Evolutionary conservation across 1,140 invertebrate genomes (phyloP), one percentile per base, ranked within the genome.

Genomic region (Achroia grisella): DNA sequence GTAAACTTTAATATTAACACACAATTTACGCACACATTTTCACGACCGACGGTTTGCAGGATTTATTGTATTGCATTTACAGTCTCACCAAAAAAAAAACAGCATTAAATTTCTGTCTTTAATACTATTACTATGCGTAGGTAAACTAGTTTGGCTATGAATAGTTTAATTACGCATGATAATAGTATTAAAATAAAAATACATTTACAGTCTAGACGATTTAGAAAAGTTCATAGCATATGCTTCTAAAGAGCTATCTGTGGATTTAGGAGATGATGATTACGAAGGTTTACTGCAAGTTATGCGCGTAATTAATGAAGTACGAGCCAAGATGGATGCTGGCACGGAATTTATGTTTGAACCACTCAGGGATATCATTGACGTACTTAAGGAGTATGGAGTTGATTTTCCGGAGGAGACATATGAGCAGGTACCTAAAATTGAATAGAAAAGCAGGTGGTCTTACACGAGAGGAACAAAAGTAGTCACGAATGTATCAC

Each of bases 311-410:
- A 64, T 93, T 4, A 89, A 88, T 51, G 88, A 90, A 59, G 89
- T 92, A 0, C 87, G 87, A 34, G 89, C 89, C 10, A 87, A 89
- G 39, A 83, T 88, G 50, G 68, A 83, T 36, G 84, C 78, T 9
- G 74, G 72, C 8, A 91, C 90, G 1, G 89, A 91, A 47, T 87
- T 87, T 10, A 94, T 96, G 92, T 96, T 96, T 52, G 93, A 93
- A 32, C 94, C 94, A 0, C 76, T 97, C 0, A 89, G 93, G 67
- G 90, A 95, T 40, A 93, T 91, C 33, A 93, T 94, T 37, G 89
- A 93, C 39, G 73, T 95, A 1, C 76, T 95, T 1, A 90, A 89
- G 48, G 77, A 87, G 2, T 95, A 95, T 55, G 89, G 92, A n/a
- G 91, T 94, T 1, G 90, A 92, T 50, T 92, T 95, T 51, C 86